Conservation (phyloP, 1,140 invertebrate species). For the Eriocheir sinensis region DNA sequence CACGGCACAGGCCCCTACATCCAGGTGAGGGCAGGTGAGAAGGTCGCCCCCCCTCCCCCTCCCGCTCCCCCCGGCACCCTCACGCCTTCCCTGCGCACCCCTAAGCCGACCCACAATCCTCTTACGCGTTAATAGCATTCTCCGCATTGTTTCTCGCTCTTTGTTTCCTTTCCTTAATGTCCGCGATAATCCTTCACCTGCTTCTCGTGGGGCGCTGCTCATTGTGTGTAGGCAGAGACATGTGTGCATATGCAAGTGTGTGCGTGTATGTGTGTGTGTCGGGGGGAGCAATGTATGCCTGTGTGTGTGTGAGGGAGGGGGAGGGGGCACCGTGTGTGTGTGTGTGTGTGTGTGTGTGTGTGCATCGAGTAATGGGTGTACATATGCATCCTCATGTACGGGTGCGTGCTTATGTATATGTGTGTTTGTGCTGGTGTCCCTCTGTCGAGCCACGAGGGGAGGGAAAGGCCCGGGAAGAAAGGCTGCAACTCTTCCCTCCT, state of each 20-base stretch:
- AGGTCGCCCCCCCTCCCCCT: too few species aligned
- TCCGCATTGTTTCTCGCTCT: neutral
- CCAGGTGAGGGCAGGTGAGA: too few species aligned
- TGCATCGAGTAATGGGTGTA: too few species aligned
- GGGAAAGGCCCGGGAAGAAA: neutral
- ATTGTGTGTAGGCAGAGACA: neutral
- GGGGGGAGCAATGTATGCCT: too few species aligned
- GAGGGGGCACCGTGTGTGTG: too few species aligned
- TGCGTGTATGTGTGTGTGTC: neutral
- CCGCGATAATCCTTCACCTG: neutral
- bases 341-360: neutral
- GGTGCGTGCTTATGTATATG: neutral
- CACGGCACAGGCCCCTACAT: too few species aligned
- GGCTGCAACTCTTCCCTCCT: neutral
- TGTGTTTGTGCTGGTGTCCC: neutral
- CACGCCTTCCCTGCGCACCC: neutral
- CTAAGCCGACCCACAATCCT: neutral
- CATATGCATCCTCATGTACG: neutral
- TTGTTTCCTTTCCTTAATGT: constrained; percentile 4
- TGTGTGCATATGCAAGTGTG: constrained; percentile 23
- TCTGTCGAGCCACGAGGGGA: neutral
- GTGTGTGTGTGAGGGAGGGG: neutral
- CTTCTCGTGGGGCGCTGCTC: neutral
- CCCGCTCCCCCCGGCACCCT: too few species aligned
- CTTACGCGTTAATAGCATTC: neutral